Evolutionary conservation across 2,797 vertebrate species (phyloP).

Genomic region (Poecilia wingei): DNA sequence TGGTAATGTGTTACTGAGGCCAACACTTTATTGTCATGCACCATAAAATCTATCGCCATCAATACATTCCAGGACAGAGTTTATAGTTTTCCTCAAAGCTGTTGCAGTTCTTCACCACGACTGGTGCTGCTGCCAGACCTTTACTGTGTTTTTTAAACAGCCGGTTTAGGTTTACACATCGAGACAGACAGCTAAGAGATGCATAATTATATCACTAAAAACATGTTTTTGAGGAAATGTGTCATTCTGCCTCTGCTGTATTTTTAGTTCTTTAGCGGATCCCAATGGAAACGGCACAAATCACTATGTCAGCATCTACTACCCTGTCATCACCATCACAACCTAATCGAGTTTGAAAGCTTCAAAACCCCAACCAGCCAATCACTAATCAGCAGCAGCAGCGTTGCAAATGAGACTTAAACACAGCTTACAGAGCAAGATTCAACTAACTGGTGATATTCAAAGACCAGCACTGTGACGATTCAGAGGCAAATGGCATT

Average conservation of each 20-base stretch:
- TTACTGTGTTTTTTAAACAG: neutral
- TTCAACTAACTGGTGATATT: neutral
- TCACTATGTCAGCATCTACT: neutral
- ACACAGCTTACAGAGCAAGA: neutral
- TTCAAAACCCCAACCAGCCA: neutral
- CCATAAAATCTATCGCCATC: neutral
- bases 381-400: neutral
- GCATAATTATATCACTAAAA: neutral
- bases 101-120: neutral
- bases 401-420: neutral
- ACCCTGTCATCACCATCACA: neutral
- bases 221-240: neutral
- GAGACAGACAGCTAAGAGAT: too few species aligned
- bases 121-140: neutral
- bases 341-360: neutral
- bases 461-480: neutral
- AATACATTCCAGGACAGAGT: neutral
- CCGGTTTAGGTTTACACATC: neutral
- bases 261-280: neutral
- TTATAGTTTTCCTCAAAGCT: neutral
- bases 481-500: neutral
- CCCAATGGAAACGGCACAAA: neutral
- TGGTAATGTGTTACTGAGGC: neutral
- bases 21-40: neutral
- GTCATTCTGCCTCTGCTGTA: neutral